Evolutionary conservation across 2,797 vertebrate species (phyloP), one percentile per base, ranked within the genome.

Genomic region (Coilia nasus): DNA sequence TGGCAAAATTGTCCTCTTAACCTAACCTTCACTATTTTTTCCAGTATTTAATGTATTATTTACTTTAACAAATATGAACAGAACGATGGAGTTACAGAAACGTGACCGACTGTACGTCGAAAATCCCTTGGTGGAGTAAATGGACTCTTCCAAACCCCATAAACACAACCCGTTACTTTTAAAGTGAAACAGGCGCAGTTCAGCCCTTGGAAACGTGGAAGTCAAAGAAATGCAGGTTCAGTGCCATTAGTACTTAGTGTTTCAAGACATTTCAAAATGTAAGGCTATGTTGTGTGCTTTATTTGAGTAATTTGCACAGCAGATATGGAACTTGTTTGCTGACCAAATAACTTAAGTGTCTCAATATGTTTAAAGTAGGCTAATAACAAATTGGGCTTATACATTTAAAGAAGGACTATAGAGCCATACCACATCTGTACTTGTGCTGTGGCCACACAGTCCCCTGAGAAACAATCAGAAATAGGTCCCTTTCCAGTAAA

Each of bases 91-190:
- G 14, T 75, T 35, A 75, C 2, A 75, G 28, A 75, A 75, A 75
- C 28, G 67, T 75, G 28, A 35, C 28, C 31, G 15, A 15, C 11
- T 35, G 14, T 19, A 35, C 17, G 4, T 75, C 28, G 67, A 35
- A 9, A 19, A 17, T 75, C 67, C 67, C 67, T 75, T 35, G 14
- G 28, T 6, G 31, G 31, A 15, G 2, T n/a, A 28, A 75, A 75
- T 75, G 67, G 67, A 19, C 28, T 75, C 67, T 35, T 35, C 67
- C 67, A 75, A 75, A 75, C 15, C 67, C 67, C 15, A 19, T 41
- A 5, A 75, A 75, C 67, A 31, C 67, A 75, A 75, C 67, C 67
- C 67, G 67, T 75, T 75, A 75, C 67, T 75, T 75, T 75, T 75
- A 75, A 75, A 75, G 67, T 75, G 67, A 75, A 75, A 75, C 67